phyloP scores from a whole-genome alignment of 2,888 invertebrate genomes.

The Malachius bipustulatus region DNA sequence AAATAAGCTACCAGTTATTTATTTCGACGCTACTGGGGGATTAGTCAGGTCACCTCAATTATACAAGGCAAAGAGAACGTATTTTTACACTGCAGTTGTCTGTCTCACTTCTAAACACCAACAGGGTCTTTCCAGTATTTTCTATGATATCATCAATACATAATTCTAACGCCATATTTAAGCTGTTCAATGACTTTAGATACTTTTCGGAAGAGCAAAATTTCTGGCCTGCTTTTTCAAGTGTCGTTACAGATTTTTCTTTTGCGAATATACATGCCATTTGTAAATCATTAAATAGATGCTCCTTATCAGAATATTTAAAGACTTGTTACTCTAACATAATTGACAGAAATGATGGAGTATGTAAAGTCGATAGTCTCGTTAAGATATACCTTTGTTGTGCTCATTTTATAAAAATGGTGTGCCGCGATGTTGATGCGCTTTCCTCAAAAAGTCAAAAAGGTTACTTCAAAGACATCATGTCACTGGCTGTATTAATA shows the following conservation, averaged over 20 bases:
- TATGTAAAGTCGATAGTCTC: neutral
- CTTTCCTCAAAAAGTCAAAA: neutral
- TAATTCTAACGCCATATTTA: conserved; percentile 15
- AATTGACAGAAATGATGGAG: neutral
- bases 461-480: neutral
- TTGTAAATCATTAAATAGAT: conserved; percentile 11
- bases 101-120: too few species aligned
- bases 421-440: conserved; percentile 6
- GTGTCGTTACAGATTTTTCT: conserved; percentile 17
- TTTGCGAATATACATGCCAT: conserved; percentile 17
- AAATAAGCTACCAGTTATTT: too few species aligned
- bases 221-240: conserved; percentile 15
- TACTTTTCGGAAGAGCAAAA: conserved; percentile 12
- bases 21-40: too few species aligned
- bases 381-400: conserved; percentile 7
- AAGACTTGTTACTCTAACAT: conserved; percentile 7
- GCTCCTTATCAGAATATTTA: conserved; percentile 13
- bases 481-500: neutral
- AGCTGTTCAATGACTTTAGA: conserved; percentile 14
- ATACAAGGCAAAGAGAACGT: too few species aligned
- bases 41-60: too few species aligned
- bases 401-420: conserved; percentile 11
- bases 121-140: too few species aligned
- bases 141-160: too few species aligned
- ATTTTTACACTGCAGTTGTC: too few species aligned